Conservation (phyloP, 2,888 invertebrate species). For the Dryadula phaetusa region DNA sequence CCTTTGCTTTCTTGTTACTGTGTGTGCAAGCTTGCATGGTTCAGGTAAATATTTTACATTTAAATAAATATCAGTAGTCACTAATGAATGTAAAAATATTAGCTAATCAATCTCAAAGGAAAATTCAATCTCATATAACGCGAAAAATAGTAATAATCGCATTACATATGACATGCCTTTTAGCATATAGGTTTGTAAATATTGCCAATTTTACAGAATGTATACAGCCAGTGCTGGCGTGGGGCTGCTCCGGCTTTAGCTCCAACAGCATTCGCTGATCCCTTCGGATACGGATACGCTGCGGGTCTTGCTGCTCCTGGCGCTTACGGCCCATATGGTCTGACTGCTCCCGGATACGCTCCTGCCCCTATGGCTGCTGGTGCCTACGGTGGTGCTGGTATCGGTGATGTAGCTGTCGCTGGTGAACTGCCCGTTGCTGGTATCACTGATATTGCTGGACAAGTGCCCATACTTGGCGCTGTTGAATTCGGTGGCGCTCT, state of each 20-base stretch:
- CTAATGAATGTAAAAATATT: too few relatives aligned
- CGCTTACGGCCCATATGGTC: constrained; percentile 7
- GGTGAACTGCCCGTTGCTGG: constrained; percentile 54
- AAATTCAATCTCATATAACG: background rate
- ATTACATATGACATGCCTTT: background rate
- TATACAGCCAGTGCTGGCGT: background rate
- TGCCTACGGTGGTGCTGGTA: constrained; percentile 49
- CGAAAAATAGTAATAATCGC: background rate
- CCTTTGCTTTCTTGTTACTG: constrained; percentile 52
- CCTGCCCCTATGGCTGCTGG: constrained; percentile 38
- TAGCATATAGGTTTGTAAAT: background rate
- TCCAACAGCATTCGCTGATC: background rate
- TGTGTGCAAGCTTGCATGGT: constrained; percentile 60
- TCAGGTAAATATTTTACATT: constrained; percentile 47
- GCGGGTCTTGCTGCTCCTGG: constrained; percentile 45
- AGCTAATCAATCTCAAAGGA: too few relatives aligned
- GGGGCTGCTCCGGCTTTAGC: background rate
- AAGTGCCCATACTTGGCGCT: constrained; percentile 54
- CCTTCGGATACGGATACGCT: background rate
- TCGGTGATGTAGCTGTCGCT: constrained; percentile 50
- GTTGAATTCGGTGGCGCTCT: constrained; percentile 52
- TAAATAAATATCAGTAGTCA: too few relatives aligned
- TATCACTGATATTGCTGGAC: constrained; percentile 51
- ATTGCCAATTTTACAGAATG: background rate
- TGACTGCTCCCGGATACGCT: background rate